Conservation (phyloP, 1,140 invertebrate species). For the Hormaphis cornu region DNA sequence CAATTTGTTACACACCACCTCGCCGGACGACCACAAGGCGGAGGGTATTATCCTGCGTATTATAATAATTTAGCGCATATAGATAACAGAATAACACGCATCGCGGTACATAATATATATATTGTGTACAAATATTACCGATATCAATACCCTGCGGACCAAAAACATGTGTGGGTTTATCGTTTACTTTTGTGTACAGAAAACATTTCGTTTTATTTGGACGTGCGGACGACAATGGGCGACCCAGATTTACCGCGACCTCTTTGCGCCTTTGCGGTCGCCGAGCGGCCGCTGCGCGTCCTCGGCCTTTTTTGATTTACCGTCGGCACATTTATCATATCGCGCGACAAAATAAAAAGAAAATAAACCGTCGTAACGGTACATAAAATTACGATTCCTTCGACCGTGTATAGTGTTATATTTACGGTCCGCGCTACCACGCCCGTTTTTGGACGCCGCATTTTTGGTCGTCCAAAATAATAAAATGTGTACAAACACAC, state of each 20-base stretch:
- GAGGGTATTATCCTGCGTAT: no score
- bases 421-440: background rate
- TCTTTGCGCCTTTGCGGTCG: conserved; percentile 20
- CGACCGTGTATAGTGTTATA: background rate
- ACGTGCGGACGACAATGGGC: conserved; percentile 22
- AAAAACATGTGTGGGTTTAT: background rate
- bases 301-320: conserved; percentile 18
- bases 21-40: no score
- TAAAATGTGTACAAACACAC: no score
- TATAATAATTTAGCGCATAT: no score
- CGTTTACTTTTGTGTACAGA: background rate
- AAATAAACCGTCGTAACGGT: background rate
- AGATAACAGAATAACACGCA: no score
- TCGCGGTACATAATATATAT: no score
- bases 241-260: background rate
- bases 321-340: background rate
- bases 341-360: background rate
- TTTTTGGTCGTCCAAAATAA: background rate
- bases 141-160: background rate
- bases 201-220: conserved; percentile 15
- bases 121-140: no score
- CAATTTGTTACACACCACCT: conserved; percentile 17
- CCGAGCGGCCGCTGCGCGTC: background rate
- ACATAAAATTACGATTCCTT: background rate
- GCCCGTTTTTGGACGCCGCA: conserved; percentile 12